phyloP scores from a whole-genome alignment of 2,113 vertebrate genomes.

The Salvelinus namaycush region DNA sequence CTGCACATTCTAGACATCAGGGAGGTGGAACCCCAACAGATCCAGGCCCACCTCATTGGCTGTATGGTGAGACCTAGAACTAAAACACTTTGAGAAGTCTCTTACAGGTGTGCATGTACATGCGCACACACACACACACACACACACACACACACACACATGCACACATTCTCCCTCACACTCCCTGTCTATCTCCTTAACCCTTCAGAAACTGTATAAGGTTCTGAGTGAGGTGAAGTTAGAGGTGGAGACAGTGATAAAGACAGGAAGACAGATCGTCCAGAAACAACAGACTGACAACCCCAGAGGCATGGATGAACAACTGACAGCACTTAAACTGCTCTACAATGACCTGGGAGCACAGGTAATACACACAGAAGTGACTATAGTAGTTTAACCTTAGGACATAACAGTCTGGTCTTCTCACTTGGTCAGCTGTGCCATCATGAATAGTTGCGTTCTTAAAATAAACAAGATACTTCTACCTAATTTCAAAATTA shows the following conservation, averaged over 20 bases:
- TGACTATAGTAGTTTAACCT: too few species aligned
- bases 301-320: slow-evolving; percentile 94
- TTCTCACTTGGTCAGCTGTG: neutral
- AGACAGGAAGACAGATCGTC: slow-evolving; percentile 96
- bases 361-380: slow-evolving; percentile 74
- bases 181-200: slow-evolving; percentile 3
- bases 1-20: slow-evolving; percentile 85
- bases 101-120: neutral
- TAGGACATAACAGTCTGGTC: neutral
- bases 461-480: too few species aligned
- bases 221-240: slow-evolving; percentile 95
- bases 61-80: slow-evolving; percentile 84
- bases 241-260: slow-evolving; percentile 98
- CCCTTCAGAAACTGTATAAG: slow-evolving; percentile 91
- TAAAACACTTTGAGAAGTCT: neutral
- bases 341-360: slow-evolving; percentile 96
- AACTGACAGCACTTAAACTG: slow-evolving; percentile 90
- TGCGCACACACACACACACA: neutral
- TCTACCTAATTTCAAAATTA: too few species aligned
- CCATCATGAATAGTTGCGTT: neutral
- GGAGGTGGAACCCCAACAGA: slow-evolving; percentile 84
- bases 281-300: slow-evolving; percentile 98
- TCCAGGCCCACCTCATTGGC: slow-evolving; percentile 84
- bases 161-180: neutral
- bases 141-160: neutral